These are phyloP conservation scores for Podiceps cristatus DNA, from an alignment of 2,113 vertebrate species.

Conservation along the genomic window DNA sequence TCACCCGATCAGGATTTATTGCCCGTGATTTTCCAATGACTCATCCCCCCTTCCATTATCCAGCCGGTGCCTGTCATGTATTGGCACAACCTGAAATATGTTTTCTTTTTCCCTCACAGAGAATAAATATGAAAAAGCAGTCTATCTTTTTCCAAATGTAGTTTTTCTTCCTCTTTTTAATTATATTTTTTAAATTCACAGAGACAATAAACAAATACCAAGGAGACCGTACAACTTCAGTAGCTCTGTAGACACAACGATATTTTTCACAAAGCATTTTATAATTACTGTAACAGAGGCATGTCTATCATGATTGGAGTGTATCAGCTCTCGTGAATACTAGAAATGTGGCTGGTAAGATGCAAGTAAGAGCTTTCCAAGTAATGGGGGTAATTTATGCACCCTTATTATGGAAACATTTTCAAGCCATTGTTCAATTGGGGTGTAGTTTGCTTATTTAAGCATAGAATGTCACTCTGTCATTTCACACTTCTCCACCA, in stretches of 20 bases:
- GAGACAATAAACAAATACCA: conserved; percentile 15
- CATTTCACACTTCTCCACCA: conserved; percentile 62
- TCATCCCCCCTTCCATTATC: neutral
- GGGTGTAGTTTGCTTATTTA: conserved; percentile 67
- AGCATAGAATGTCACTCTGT: conserved; percentile 64
- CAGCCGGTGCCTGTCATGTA: neutral
- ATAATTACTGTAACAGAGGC: conserved; percentile 53
- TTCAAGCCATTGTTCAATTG: conserved; percentile 24
- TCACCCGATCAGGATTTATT: neutral
- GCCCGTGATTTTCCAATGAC: neutral
- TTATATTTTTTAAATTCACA: neutral
- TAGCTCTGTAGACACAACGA: conserved; percentile 7
- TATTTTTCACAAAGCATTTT: conserved; percentile 55
- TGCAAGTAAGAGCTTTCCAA: conserved; percentile 63
- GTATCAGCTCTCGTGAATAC: conserved; percentile 34
- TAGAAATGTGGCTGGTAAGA: conserved; percentile 39
- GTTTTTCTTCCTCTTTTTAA: neutral
- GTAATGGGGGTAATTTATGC: conserved; percentile 58
- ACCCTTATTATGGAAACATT: conserved; percentile 63
- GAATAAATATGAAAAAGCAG: neutral
- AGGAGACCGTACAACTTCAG: neutral
- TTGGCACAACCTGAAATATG: neutral
- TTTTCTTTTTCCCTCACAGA: neutral
- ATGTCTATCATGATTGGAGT: conserved; percentile 18
- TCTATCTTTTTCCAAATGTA: neutral